Base-by-base conservation (phyloP, 2,888 invertebrate genomes). In the Teinopalpus imperialis region DNA sequence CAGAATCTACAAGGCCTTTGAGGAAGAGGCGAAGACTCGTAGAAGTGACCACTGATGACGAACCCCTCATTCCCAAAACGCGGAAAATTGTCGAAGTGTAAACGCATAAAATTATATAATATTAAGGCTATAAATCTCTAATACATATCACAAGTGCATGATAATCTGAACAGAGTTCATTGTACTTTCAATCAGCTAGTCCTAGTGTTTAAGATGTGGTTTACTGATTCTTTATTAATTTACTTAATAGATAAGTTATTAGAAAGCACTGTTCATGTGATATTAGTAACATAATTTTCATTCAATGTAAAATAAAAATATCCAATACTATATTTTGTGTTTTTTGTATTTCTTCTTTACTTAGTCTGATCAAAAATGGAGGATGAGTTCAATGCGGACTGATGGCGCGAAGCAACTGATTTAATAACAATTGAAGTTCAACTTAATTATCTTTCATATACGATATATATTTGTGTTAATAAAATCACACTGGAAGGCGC, bases 21-120 rank as follows among this genome's bases (percentile, higher is more conserved):
- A 74, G 92, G 43, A 92, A 92, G 64, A 80, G 92, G 26, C 91
- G 91, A 63, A 89, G 92, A 76, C 81, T 92, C n/a, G 91, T 91
- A 5, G 91, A 92, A 54, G 81, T 79, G 0, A 47, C 78, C 0
- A 63, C 76, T 0, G 89, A 90, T 14, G 90, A 89, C 1, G 90
- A 90, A 20, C 67, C 77, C 13, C 78, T 89, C 57, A 81, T 88
- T 67, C 75, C 79, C 54, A 88, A 87, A 68, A 81, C 83, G 23
- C 77, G 88, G 51, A 90, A 90, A 74, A 86, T 79, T 40, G 88
- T 90, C 48, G 83, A 89, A 74, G 90, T 86, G 41, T 90, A 75
- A 75, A 57, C 24, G 37, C 48, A 26, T 43, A 46, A 48, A 51
- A 52, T 51, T 52, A 44, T 47, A 44, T 36, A 44, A 41, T 51